phyloP scores from a whole-genome alignment of 2,797 vertebrate genomes.

The Hybognathus amarus region DNA sequence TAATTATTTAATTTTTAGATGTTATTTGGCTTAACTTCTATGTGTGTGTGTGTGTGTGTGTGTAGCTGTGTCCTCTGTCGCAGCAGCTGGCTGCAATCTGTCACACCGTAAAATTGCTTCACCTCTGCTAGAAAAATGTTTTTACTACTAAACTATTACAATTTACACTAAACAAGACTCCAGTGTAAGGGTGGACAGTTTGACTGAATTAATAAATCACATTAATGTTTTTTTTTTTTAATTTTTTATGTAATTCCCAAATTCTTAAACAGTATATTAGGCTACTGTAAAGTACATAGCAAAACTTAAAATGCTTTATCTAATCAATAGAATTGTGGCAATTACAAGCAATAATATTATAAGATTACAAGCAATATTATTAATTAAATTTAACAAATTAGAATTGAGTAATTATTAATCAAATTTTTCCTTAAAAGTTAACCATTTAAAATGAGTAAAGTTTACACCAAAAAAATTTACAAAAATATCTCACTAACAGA shows the following conservation, averaged over 20 bases:
- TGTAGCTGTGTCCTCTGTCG: background rate
- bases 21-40: background rate
- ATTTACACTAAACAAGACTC: background rate
- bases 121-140: background rate
- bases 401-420: too few relatives aligned
- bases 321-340: too few relatives aligned
- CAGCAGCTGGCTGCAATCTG: constrained; percentile 62
- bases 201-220: background rate
- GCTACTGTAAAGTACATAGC: too few relatives aligned
- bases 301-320: too few relatives aligned
- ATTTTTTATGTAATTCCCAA: background rate
- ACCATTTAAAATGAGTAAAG: too few relatives aligned
- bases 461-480: too few relatives aligned
- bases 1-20: background rate
- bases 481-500: too few relatives aligned
- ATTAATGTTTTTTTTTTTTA: background rate
- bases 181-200: background rate
- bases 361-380: too few relatives aligned
- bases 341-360: too few relatives aligned
- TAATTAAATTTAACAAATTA: too few relatives aligned
- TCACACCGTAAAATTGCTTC: constrained; percentile 43
- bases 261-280: background rate
- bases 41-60: background rate
- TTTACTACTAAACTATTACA: background rate
- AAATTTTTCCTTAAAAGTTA: too few relatives aligned